These are phyloP conservation scores for Esox niger DNA, from an alignment of 2,113 vertebrate species.

Conservation along the genomic window DNA sequence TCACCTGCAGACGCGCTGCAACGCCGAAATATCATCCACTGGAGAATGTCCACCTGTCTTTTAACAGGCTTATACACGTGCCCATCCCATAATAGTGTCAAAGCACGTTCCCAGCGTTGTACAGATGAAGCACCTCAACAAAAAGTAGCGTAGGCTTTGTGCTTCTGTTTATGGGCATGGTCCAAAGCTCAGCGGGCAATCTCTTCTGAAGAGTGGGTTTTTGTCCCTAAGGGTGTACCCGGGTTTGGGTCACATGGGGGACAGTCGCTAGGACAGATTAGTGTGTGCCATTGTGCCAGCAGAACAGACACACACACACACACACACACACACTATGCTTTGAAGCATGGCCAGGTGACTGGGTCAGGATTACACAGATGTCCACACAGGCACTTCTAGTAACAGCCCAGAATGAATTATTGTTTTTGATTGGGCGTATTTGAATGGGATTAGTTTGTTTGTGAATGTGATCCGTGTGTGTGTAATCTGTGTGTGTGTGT, in stretches of 20 bases:
- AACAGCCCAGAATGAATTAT: conserved; percentile 32
- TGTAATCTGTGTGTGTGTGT: not conserved
- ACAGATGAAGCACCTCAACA: conserved; percentile 40
- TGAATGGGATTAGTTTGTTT: conserved; percentile 35
- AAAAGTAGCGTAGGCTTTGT: conserved; percentile 52
- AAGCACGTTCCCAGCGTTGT: conserved; percentile 52
- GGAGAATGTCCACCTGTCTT: too few relatives aligned
- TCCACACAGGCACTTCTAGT: conserved; percentile 40
- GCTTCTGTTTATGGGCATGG: conserved; percentile 47
- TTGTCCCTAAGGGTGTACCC: conserved; percentile 35
- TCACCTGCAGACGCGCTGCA: too few relatives aligned
- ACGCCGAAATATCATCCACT: too few relatives aligned
- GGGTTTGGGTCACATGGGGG: conserved; percentile 16
- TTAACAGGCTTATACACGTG: conserved; percentile 65
- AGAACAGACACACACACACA: conserved; percentile 20
- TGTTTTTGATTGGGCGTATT: conserved; percentile 48
- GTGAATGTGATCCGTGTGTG: conserved; percentile 25
- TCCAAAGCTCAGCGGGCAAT: conserved; percentile 46
- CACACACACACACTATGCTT: conserved; percentile 22
- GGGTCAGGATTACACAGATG: conserved; percentile 56
- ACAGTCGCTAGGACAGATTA: conserved; percentile 45
- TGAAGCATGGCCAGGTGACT: conserved; percentile 50
- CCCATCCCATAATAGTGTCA: conserved; percentile 67
- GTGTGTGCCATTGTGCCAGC: conserved; percentile 13
- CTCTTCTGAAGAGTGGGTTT: conserved; percentile 59